Conservation (phyloP, 1,140 invertebrate genomes). For the Drosophila sturtevanti region DNA sequence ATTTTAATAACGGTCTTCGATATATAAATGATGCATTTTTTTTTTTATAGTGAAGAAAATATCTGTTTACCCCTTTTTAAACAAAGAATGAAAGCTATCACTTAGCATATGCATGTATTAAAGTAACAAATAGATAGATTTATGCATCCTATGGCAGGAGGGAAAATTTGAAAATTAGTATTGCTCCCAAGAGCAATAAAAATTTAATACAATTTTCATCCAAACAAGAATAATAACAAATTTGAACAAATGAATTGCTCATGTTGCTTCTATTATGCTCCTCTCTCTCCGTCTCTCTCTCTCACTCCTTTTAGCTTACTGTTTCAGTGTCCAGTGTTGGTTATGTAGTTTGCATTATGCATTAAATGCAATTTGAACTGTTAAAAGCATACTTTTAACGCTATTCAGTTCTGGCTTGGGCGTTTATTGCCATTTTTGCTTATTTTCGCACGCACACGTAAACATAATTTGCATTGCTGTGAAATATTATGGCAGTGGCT, state of each 20-base stretch:
- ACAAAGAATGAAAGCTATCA: no score
- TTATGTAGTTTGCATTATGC: constrained; percentile 48
- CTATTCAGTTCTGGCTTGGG: neutral
- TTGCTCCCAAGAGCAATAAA: neutral
- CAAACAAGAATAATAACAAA: constrained; percentile 49
- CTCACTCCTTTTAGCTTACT: neutral
- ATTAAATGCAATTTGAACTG: constrained; percentile 72
- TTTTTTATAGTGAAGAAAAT: no score
- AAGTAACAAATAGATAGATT: no score
- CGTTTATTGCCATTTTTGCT: constrained; percentile 31
- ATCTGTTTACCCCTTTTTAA: no score
- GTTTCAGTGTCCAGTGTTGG: constrained; percentile 26
- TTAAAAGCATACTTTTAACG: constrained; percentile 63
- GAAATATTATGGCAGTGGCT: constrained; percentile 66
- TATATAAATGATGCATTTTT: no score
- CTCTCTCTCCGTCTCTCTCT: neutral
- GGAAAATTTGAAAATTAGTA: no score
- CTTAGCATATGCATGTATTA: no score
- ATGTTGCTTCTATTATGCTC: neutral
- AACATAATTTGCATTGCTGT: constrained; percentile 67
- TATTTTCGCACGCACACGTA: constrained; percentile 53
- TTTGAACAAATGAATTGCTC: constrained; percentile 39
- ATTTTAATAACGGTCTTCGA: no score
- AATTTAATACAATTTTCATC: constrained; percentile 13
- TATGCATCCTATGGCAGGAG: no score